Percentiles rank a stretch among this genome's conserved stretches.
Conservation (phyloP, 1,140 invertebrate genomes). For the Nasonia giraulti region DNA sequence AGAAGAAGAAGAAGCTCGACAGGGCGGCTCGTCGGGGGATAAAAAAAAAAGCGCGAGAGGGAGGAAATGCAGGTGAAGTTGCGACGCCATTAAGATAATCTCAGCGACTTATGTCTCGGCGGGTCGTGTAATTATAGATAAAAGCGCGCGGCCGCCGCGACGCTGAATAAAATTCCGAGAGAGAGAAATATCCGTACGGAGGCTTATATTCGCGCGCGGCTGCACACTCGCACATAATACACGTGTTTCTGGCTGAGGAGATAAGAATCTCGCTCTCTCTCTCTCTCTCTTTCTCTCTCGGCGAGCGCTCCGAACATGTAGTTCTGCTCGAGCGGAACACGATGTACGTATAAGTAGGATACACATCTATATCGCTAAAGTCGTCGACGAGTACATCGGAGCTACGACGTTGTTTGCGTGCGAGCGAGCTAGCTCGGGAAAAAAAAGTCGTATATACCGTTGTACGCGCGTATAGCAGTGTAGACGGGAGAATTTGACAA, state of each 20-base stretch:
- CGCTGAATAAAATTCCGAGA: slow-evolving; percentile 44
- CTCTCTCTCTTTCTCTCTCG: not conserved
- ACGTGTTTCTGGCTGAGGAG: slow-evolving; percentile 1
- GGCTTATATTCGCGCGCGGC: slow-evolving; percentile 42
- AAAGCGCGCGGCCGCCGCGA: not conserved
- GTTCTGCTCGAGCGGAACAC: not conserved
- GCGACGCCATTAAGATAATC: slow-evolving; percentile 64
- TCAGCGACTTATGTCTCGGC: slow-evolving; percentile 45
- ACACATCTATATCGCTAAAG: not conserved
- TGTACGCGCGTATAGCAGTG: no score
- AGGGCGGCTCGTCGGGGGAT: not conserved
- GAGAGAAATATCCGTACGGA: slow-evolving; percentile 35
- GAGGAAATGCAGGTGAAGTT: slow-evolving; percentile 47
- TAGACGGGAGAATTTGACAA: not conserved
- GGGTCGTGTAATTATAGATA: slow-evolving; percentile 55
- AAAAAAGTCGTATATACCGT: no score
- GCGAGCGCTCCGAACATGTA: not conserved
- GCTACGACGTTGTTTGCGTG: no score
- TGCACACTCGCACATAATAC: not conserved
- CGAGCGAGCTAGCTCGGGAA: no score
- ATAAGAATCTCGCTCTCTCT: not conserved
- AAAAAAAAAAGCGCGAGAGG: not conserved
- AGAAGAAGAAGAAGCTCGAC: not conserved
- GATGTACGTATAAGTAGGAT: not conserved
- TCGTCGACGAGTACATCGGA: no score